Conservation (phyloP, 1,140 invertebrate species). For the Dinothrombium tinctorium region DNA sequence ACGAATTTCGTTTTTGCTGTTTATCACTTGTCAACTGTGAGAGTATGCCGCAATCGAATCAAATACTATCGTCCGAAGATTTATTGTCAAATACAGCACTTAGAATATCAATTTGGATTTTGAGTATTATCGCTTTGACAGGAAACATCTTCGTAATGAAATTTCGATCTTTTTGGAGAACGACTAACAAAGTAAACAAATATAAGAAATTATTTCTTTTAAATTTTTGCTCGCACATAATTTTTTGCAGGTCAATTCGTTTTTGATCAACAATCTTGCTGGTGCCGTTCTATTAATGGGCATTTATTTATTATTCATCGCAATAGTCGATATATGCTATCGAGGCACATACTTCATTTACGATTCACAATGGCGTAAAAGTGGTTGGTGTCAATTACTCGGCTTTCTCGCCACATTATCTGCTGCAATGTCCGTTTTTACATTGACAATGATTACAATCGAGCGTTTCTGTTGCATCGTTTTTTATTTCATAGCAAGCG, state of each 20-base stretch:
- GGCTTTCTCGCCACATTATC: constrained; percentile 40
- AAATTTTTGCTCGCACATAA: constrained; percentile 28
- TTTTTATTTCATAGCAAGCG: constrained; percentile 28
- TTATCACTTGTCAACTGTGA: constrained; percentile 20
- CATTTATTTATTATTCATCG: constrained; percentile 44
- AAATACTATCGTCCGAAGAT: constrained; percentile 32
- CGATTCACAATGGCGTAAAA: constrained; percentile 27
- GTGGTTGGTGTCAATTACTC: constrained; percentile 27
- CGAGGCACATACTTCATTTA: constrained; percentile 28
- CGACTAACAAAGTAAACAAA: too few species aligned
- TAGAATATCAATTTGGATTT: constrained; percentile 34
- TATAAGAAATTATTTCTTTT: too few species aligned
- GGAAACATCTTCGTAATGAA: constrained; percentile 39
- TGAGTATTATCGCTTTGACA: constrained; percentile 32
- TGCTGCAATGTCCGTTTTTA: constrained; percentile 35
- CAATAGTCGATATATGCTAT: constrained; percentile 33
- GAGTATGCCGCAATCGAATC: constrained; percentile 26
- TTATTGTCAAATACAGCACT: constrained; percentile 31
- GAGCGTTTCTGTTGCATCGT: constrained; percentile 31
- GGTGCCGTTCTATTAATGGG: constrained; percentile 54
- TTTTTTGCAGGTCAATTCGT: constrained; percentile 19
- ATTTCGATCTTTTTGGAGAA: too few species aligned
- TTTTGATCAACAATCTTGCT: constrained; percentile 45
- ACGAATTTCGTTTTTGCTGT: constrained; percentile 31
- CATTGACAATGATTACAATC: constrained; percentile 33